These are phyloP conservation scores for Brachionus manjavacas DNA, from an alignment of 1,140 invertebrate species.

Conservation along the genomic window DNA sequence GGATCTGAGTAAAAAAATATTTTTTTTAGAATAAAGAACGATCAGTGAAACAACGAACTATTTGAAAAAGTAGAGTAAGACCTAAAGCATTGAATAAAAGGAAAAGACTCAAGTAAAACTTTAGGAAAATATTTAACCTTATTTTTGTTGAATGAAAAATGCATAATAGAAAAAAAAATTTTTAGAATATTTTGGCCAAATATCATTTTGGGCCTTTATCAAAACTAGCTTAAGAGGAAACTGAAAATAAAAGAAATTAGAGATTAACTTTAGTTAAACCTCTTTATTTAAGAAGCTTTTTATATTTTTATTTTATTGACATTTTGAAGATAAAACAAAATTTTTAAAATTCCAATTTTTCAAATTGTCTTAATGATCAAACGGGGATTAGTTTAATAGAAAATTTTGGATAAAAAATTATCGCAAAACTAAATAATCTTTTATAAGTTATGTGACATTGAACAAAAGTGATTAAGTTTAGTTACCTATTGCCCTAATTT, in stretches of 20 bases:
- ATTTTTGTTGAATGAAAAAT: neutral
- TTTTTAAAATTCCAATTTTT: conserved; percentile 19
- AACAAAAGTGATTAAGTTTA: neutral
- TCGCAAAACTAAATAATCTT: neutral
- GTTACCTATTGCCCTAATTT: neutral
- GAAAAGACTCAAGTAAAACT: neutral
- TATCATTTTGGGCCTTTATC: neutral
- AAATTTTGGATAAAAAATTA: neutral
- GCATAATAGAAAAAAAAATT: neutral
- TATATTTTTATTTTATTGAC: conserved; percentile 11
- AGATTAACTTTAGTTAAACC: conserved; percentile 8
- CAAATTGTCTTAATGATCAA: conserved; percentile 17
- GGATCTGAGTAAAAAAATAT: too few species aligned
- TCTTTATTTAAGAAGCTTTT: neutral
- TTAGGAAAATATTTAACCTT: neutral
- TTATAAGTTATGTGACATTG: neutral
- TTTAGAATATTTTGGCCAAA: neutral
- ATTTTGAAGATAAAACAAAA: conserved; percentile 27
- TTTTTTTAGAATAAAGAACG: too few species aligned
- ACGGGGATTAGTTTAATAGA: neutral
- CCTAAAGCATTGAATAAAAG: neutral
- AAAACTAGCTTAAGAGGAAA: neutral
- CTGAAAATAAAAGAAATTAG: conserved; percentile 22
- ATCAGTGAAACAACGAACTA: neutral
- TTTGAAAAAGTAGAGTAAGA: neutral